Percentiles rank a stretch among this genome's conserved stretches.
These are phyloP conservation scores for Hexactinellida sp. DNA, from an alignment of 37 sponge, comb jelly and placozoan genomes.

Conservation along the genomic window DNA sequence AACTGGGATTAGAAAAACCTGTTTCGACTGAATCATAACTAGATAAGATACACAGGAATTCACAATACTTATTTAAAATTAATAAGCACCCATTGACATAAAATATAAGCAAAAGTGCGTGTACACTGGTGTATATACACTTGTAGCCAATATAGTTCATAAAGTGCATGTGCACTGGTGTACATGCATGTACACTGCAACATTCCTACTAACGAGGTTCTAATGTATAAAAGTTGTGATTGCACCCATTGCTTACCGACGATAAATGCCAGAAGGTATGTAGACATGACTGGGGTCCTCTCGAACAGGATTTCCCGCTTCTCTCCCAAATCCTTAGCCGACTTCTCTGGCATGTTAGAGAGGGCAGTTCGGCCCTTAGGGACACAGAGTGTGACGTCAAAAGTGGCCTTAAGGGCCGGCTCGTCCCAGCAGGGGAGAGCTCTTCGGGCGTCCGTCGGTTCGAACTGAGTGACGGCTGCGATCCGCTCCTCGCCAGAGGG, in stretches of 20 bases:
- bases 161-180: no score
- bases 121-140: no score
- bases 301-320: slow-evolving; percentile 53
- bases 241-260: slow-evolving; percentile 42
- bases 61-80: no score
- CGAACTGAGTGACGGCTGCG: slow-evolving; percentile 76
- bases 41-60: no score
- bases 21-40: no score
- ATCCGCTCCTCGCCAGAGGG: slow-evolving; percentile 33
- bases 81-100: no score
- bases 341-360: slow-evolving; percentile 72
- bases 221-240: not conserved
- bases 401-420: slow-evolving; percentile 87
- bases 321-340: slow-evolving; percentile 6
- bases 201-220: no score
- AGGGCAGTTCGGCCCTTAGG: slow-evolving; percentile 79
- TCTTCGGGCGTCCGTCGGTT: slow-evolving; percentile 82
- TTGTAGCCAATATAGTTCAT: no score
- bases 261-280: slow-evolving; percentile 80
- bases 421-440: slow-evolving; percentile 99
- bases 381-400: slow-evolving; percentile 81
- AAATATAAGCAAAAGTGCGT: no score
- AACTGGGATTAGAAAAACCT: no score
- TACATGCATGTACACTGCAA: no score
- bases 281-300: slow-evolving; percentile 81